phyloP scores from a whole-genome alignment of 2,113 vertebrate genomes.

The Tapirus terrestris region DNA sequence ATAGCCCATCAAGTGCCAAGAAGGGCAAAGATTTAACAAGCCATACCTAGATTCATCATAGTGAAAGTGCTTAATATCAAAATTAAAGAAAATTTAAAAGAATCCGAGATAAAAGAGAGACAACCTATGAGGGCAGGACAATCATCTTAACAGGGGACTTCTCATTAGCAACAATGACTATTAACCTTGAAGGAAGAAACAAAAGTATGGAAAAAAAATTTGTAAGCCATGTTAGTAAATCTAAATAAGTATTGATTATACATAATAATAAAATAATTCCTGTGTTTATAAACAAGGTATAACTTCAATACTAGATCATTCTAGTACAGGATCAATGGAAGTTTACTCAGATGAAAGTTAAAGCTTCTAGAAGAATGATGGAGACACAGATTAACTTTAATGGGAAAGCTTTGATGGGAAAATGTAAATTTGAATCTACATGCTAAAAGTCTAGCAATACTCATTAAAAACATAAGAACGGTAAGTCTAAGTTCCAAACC shows the following conservation, averaged over 20 bases:
- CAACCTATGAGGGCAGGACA: background rate
- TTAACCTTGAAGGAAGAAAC: background rate
- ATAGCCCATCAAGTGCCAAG: background rate
- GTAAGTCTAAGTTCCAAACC: background rate
- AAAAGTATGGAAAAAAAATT: background rate
- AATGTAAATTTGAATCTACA: background rate
- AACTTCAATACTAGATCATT: background rate
- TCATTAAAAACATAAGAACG: background rate
- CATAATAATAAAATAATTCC: constrained; percentile 49
- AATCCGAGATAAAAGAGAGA: background rate
- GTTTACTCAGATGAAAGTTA: background rate
- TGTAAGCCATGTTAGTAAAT: constrained; percentile 3
- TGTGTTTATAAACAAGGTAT: background rate
- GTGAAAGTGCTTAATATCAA: background rate
- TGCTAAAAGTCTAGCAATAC: constrained; percentile 9
- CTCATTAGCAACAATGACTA: background rate
- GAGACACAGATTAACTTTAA: background rate
- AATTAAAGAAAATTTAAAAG: constrained; percentile 25
- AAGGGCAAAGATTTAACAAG: background rate
- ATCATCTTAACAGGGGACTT: constrained; percentile 31
- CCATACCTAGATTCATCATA: background rate
- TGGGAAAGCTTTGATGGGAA: background rate
- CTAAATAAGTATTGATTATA: background rate
- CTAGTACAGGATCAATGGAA: background rate
- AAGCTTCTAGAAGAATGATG: constrained; percentile 13